Evolutionary conservation across 2,888 invertebrate species (phyloP), one percentile per base, ranked within the genome.

Genomic region (Himalopsyche japonica): DNA sequence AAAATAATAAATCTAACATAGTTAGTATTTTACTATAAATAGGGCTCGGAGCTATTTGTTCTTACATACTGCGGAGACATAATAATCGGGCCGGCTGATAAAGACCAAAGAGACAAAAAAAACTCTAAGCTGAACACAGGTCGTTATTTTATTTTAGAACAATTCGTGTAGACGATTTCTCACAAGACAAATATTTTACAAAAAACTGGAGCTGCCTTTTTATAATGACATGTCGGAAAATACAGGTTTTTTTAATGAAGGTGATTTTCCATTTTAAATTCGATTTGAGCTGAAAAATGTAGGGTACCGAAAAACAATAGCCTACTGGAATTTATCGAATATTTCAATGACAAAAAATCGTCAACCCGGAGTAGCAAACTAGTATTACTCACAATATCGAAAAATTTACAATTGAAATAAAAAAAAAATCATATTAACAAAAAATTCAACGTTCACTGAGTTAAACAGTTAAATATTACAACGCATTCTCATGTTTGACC

Each of bases 21-120:
- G 20, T 6, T 76, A 1, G 12, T 76, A 12, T n/a, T 18, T n/a
- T 20, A 57, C 8, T 57, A 57, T 24, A 57, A 24, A 24, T 2
- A 15, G 70, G 70, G 27, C 70, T 27, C 27, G 30, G 70, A 70
- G 27, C 70, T 70, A 70, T 70, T 70, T 27, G 7, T 27, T 70
- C 70, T 70, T 27, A 30, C 70, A 15, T 70, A 70, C 24, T 27
- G 30, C 30, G 15, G 70, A 70, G 70, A 70, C 70, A 70, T 70
- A 70, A 70, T 70, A 70, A 70, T 70, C 70, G 70, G 70, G 70
- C 70, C 70, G 70, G 30, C 47, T 79, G 78, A 47, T 78, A 78
- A 37, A 8, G 78, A 78, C 70, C 27, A 27, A 24, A 24, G n/a
- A 70, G 24, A 57, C 24, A 57, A 57, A 57, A 70, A 70, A 70